Evolutionary conservation across 2,113 vertebrate genomes (phyloP).

Genomic region (Argyrosomus japonicus): DNA sequence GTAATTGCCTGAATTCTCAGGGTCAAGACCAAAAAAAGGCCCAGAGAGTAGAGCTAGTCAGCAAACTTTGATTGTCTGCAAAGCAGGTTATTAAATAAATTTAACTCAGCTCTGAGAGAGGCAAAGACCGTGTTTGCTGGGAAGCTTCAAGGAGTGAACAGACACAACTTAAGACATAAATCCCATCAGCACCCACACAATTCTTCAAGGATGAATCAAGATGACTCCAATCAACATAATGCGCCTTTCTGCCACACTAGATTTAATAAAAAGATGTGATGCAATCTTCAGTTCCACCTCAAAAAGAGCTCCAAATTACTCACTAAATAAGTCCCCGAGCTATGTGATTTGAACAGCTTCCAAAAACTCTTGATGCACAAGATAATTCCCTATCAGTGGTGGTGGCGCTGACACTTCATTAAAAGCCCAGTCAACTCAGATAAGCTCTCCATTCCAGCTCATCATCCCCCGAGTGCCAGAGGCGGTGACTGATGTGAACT

Average conservation of each 20-base stretch:
- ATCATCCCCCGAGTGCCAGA: conserved; percentile 37
- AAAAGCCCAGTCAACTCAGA: conserved; percentile 43
- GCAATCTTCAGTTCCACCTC: conserved; percentile 7
- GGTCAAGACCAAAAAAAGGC: background rate
- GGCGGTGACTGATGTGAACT: conserved; percentile 56
- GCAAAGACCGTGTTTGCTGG: background rate
- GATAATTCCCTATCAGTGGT: conserved; percentile 45
- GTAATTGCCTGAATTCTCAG: conserved; percentile 29
- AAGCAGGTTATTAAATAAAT: background rate
- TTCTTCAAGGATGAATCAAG: conserved; percentile 18
- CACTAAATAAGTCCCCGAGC: conserved; percentile 3
- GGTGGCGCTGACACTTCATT: conserved; percentile 58
- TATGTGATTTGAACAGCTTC: conserved; percentile 35
- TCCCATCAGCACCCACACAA: background rate
- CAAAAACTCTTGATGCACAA: conserved; percentile 53
- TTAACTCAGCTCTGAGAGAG: background rate
- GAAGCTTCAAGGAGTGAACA: background rate
- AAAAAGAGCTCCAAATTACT: conserved; percentile 11
- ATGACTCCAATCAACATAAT: conserved; percentile 20
- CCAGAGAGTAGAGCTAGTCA: background rate
- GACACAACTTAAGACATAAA: background rate
- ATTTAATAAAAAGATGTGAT: conserved; percentile 29
- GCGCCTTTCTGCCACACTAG: background rate
- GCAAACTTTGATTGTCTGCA: background rate
- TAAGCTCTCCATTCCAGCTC: conserved; percentile 36